phyloP scores from a whole-genome alignment of 2,113 vertebrate genomes.

The Gymnobelideus leadbeateri region DNA sequence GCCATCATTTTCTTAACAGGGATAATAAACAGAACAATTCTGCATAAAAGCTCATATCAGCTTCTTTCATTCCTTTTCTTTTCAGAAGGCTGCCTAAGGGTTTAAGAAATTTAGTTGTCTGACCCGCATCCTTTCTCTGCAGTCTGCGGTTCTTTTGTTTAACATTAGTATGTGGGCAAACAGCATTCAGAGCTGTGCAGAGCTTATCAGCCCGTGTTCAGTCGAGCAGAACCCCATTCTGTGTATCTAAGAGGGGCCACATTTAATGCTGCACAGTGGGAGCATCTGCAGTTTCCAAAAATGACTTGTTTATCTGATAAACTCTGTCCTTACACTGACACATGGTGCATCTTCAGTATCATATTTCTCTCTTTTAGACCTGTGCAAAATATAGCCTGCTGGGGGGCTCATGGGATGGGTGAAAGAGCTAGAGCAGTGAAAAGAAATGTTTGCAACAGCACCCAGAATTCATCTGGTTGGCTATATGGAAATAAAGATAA shows the following conservation, averaged over 20 bases:
- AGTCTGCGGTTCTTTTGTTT: constrained; percentile 90
- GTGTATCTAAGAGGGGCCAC: constrained; percentile 87
- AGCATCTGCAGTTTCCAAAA: constrained; percentile 87
- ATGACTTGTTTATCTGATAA: constrained; percentile 90
- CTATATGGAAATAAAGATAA: background rate
- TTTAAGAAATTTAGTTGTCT: constrained; percentile 91
- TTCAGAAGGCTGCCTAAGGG: constrained; percentile 89
- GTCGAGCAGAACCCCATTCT: constrained; percentile 88
- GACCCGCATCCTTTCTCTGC: constrained; percentile 88
- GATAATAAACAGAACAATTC: constrained; percentile 90
- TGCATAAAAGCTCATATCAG: constrained; percentile 89
- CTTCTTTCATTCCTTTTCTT: constrained; percentile 88
- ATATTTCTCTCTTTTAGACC: constrained; percentile 79
- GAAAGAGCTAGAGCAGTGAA: constrained; percentile 23
- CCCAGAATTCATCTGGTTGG: constrained; percentile 19
- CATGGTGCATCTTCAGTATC: constrained; percentile 84
- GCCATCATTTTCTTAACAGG: constrained; percentile 87
- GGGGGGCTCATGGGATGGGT: constrained; percentile 35
- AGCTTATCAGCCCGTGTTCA: constrained; percentile 89
- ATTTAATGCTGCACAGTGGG: constrained; percentile 88
- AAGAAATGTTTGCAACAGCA: constrained; percentile 42
- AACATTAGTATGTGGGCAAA: constrained; percentile 91
- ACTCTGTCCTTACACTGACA: constrained; percentile 87
- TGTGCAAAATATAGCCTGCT: constrained; percentile 79
- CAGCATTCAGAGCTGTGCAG: constrained; percentile 89